These are phyloP conservation scores for Apis laboriosa DNA, from an alignment of 1,140 invertebrate genomes.

Conservation along the genomic window DNA sequence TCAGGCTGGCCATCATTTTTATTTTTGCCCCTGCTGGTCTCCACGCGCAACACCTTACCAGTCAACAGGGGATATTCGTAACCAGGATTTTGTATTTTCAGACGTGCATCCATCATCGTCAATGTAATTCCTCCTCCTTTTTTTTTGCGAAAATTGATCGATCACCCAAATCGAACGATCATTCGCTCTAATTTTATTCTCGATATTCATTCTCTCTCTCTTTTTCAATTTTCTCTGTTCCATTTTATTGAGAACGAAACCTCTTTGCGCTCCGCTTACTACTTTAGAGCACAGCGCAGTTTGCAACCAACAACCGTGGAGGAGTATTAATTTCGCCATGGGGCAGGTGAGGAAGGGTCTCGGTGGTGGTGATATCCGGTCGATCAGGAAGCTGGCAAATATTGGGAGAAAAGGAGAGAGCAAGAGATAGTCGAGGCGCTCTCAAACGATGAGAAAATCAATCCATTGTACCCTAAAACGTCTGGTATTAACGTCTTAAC, in stretches of 20 bases:
- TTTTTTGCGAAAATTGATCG: background rate
- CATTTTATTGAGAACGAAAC: background rate
- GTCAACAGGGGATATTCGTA: conserved; percentile 47
- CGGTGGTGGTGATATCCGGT: conserved; percentile 1
- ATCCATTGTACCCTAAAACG: conserved; percentile 18
- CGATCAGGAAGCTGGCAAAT: conserved; percentile 17
- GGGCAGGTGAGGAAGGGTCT: background rate
- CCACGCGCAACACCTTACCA: conserved; percentile 56
- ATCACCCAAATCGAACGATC: background rate
- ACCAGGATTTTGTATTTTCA: conserved; percentile 70
- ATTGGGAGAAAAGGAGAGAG: background rate
- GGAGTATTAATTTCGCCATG: background rate
- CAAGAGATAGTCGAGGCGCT: background rate
- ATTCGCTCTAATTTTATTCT: background rate
- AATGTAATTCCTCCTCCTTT: background rate
- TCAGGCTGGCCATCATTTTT: conserved; percentile 65
- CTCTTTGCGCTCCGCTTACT: no score
- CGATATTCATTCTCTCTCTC: background rate
- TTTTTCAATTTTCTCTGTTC: background rate
- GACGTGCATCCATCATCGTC: conserved; percentile 71
- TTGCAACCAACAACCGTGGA: background rate
- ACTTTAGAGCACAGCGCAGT: background rate
- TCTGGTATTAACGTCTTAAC: conserved; percentile 35
- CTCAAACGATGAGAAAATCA: conserved; percentile 17
- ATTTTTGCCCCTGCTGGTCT: conserved; percentile 35